Conservation (phyloP, 2,113 vertebrate species). For the Pluvianellus socialis region DNA sequence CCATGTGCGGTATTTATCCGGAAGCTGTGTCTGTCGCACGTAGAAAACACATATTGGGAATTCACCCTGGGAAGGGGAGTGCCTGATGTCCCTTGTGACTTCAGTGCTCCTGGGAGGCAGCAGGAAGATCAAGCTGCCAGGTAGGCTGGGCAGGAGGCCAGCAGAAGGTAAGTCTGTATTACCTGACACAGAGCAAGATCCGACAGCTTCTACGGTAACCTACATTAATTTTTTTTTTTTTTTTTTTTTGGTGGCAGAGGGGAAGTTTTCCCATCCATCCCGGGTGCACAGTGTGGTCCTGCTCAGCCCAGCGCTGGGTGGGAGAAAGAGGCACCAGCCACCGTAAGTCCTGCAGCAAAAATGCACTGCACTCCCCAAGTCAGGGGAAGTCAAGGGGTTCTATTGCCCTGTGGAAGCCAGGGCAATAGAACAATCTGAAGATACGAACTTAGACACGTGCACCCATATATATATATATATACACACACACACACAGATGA, state of each 20-base stretch:
- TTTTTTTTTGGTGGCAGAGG: background rate
- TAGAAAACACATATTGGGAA: background rate
- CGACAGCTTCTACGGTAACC: background rate
- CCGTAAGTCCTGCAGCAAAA: background rate
- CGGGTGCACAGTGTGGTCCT: accelerated
- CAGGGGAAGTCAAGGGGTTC: background rate
- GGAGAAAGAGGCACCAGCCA: background rate
- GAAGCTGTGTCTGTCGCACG: background rate
- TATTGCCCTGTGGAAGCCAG: background rate
- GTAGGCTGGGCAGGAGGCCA: background rate
- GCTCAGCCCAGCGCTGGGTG: background rate
- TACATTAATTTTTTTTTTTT: background rate
- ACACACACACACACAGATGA: background rate
- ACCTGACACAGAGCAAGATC: background rate
- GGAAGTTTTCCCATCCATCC: background rate
- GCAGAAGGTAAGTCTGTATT: background rate
- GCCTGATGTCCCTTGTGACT: background rate
- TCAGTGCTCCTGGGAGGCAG: background rate
- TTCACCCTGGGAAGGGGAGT: accelerated
- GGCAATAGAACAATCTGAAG: background rate
- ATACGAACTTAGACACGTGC: background rate
- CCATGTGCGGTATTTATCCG: background rate
- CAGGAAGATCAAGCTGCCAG: background rate
- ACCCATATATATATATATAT: background rate
- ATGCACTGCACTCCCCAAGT: background rate